Base-by-base conservation (phyloP, 2,113 vertebrate genomes). In the Chauna torquata region DNA sequence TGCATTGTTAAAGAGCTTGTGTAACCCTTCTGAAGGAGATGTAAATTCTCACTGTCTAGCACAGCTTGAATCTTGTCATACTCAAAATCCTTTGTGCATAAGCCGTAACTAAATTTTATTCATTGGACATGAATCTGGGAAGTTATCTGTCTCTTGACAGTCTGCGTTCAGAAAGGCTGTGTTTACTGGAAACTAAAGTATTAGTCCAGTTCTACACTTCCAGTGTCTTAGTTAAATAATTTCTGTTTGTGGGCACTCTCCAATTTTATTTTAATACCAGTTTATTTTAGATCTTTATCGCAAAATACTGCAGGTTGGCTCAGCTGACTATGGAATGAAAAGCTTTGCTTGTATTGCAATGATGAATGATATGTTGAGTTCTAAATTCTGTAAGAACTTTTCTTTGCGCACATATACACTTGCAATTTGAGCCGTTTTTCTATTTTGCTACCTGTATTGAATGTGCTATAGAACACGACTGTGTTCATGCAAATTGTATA, bases 211-310 rank as follows among this genome's bases (percentile, higher is more conserved):
- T 92, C 17, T 85, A 45, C 57, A 75, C 24, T 82, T 82, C 45
- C 23, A 77, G 3, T 94, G 88, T 72, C 84, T 94, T 96, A 38
- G 49, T 88, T 89, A 82, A 91, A 55, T 42, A 55, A 58, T 38
- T 59, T 1, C 18, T 65, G 11, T 76, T 62, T 81, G 49, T 68
- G 27, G 91, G 36, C 28, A 49, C 40, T 82, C 47, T 78, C 13
- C 27, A 77, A 2, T 92, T 62, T 40, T 61, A 16, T 72, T 78
- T 82, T 83, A 91, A 40, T 88, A 70, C 2, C 28, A 44, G 4
- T 92, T 71, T 45, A 57, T 66, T 81, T 74, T 66, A 57, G 45
- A 58, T 38, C 40, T 82, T 69, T 57, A 59, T 47, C 55, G 68
- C 4, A 25, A 55, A 80, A n/a, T 55, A 28, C 30, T 64, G 22